Conservation (phyloP, 2,888 invertebrate species). For the Cartodere bifasciata region DNA sequence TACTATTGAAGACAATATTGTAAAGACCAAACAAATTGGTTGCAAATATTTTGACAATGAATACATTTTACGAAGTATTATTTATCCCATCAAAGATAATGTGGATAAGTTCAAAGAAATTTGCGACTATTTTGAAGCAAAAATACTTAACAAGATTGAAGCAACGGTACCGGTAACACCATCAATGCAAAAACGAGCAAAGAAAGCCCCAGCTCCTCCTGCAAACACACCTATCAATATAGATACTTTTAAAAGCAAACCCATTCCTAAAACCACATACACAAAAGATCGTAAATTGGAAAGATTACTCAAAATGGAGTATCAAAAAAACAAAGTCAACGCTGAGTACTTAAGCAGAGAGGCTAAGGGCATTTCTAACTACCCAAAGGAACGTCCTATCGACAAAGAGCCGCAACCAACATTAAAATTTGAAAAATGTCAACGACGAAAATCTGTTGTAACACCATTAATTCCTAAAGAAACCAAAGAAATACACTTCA, state of each 20-base stretch:
- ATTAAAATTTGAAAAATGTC: slow-evolving; percentile 7
- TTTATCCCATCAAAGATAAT: slow-evolving; percentile 36
- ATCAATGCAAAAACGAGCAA: slow-evolving; percentile 10
- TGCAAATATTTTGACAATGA: slow-evolving; percentile 38
- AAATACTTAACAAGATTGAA: slow-evolving; percentile 11
- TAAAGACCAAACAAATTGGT: slow-evolving; percentile 37
- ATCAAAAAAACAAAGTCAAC: slow-evolving; percentile 19
- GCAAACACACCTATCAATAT: slow-evolving; percentile 15
- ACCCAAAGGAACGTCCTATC: too few species aligned
- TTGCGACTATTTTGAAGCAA: slow-evolving; percentile 11
- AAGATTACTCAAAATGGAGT: slow-evolving; percentile 17
- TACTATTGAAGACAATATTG: slow-evolving; percentile 36
- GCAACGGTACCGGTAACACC: slow-evolving; percentile 15
- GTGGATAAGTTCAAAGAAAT: slow-evolving; percentile 17
- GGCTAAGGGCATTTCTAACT: too few species aligned
- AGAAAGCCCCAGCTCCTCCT: slow-evolving; percentile 19
- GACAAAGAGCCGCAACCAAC: slow-evolving; percentile 12
- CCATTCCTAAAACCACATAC: slow-evolving; percentile 20
- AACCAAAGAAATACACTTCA: slow-evolving; percentile 26
- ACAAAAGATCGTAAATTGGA: slow-evolving; percentile 12
- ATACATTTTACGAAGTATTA: slow-evolving; percentile 39
- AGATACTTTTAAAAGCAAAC: slow-evolving; percentile 14
- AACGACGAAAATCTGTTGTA: background rate
- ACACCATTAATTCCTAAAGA: slow-evolving; percentile 7
- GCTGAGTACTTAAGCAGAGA: too few species aligned